phyloP scores from a whole-genome alignment of 2,797 vertebrate species.

The Merluccius polli region DNA sequence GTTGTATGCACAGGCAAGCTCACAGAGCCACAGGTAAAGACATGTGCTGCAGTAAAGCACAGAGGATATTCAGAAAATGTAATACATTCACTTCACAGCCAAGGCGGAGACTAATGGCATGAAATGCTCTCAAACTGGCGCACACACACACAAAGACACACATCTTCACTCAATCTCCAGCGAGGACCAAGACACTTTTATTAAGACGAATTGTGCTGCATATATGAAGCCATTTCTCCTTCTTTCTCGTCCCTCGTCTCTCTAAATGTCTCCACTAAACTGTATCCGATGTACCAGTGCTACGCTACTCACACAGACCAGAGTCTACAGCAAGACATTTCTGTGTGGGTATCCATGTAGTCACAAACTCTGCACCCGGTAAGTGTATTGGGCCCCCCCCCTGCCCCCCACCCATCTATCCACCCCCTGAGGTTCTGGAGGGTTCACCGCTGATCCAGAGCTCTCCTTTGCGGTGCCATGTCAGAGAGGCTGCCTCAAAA shows the following conservation, averaged over 20 bases:
- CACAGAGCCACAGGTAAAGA: slow-evolving; percentile 13
- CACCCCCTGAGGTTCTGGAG: background rate
- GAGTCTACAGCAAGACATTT: background rate
- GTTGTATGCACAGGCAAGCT: slow-evolving; percentile 17
- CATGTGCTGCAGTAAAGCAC: background rate
- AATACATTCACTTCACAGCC: background rate
- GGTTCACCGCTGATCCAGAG: background rate
- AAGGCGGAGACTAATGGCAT: slow-evolving; percentile 18
- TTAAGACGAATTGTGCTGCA: slow-evolving; percentile 13
- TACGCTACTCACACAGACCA: background rate
- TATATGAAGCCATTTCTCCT: slow-evolving; percentile 20
- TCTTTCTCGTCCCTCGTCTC: slow-evolving; percentile 34
- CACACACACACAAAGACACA: background rate
- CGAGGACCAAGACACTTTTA: slow-evolving; percentile 13
- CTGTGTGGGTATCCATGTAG: background rate
- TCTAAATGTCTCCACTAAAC: slow-evolving; percentile 14
- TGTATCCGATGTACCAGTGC: background rate
- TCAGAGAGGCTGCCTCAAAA: background rate
- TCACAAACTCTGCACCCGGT: background rate
- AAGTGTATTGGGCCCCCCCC: background rate
- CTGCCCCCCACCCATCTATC: background rate
- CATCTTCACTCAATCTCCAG: slow-evolving; percentile 13
- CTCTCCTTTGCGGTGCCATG: too few relatives aligned
- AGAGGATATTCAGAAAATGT: background rate
- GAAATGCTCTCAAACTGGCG: slow-evolving; percentile 8